These are phyloP conservation scores for Pentalonia nigronervosa DNA, from an alignment of 1,140 invertebrate species.

Conservation along the genomic window DNA sequence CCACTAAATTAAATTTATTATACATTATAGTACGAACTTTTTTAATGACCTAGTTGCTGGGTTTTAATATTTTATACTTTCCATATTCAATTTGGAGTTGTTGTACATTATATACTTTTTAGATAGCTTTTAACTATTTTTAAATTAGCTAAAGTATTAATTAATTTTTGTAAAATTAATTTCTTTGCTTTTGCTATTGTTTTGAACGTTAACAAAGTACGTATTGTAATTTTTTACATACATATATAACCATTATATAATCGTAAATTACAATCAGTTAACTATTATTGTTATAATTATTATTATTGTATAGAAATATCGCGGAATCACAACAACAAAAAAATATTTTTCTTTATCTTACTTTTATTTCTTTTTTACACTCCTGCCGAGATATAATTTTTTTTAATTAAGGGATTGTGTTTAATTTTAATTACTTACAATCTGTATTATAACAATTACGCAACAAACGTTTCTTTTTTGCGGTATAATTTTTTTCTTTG, in stretches of 20 bases:
- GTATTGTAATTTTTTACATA: not conserved
- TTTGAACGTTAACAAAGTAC: not conserved
- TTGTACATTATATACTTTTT: not conserved
- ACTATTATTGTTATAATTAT: not conserved
- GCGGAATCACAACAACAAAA: not conserved
- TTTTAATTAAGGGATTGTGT: not conserved
- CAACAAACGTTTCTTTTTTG: conserved; percentile 5
- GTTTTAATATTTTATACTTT: not conserved
- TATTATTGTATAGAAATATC: not conserved
- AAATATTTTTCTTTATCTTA: not conserved
- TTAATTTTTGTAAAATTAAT: not conserved
- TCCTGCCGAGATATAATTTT: not conserved
- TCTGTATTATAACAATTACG: not conserved
- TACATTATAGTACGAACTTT: not conserved
- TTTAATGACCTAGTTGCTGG: not conserved
- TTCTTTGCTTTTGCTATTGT: not conserved
- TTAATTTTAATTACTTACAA: not conserved
- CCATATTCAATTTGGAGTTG: not conserved
- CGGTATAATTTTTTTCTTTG: not conserved
- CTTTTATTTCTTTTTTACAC: not conserved
- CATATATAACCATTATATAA: not conserved
- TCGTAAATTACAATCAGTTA: not conserved
- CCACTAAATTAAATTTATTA: not conserved
- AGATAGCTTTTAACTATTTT: not conserved
- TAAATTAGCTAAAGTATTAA: not conserved